These are phyloP conservation scores for Muscicapa adusta DNA, from an alignment of 2,113 vertebrate genomes.

Conservation along the genomic window DNA sequence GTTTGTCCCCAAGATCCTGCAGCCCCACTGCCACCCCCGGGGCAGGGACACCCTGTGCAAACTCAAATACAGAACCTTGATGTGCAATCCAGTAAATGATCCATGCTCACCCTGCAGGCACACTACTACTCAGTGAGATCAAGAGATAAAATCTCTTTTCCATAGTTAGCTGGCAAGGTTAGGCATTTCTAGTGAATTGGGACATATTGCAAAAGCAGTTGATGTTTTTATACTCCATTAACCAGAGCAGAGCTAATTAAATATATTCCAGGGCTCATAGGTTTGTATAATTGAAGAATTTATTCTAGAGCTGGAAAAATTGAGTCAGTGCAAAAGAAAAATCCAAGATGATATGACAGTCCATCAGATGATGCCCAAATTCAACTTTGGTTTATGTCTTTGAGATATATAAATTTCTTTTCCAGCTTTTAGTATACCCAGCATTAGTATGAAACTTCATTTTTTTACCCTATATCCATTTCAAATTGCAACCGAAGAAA, in stretches of 20 bases:
- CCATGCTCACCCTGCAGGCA: fast-evolving
- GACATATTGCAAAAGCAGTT: neutral
- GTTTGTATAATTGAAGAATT: neutral
- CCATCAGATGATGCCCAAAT: neutral
- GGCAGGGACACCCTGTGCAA: fast-evolving
- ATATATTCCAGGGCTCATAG: neutral
- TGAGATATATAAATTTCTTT: neutral
- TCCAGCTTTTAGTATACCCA: neutral
- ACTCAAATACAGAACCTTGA: neutral
- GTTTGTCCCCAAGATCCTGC: fast-evolving
- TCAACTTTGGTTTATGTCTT: neutral
- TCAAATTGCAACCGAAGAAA: neutral
- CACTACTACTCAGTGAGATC: neutral
- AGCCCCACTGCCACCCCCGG: fast-evolving
- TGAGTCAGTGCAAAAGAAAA: neutral
- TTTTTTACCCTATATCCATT: neutral
- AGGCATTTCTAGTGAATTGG: neutral
- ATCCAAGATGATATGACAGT: neutral
- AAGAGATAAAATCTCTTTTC: neutral
- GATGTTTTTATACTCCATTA: neutral
- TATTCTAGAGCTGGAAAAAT: neutral
- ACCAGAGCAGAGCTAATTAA: neutral
- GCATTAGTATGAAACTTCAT: neutral
- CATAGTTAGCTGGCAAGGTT: neutral
- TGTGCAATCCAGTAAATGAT: neutral